phyloP scores from a whole-genome alignment of 1,140 invertebrate species.

The Chrysopa pallens region DNA sequence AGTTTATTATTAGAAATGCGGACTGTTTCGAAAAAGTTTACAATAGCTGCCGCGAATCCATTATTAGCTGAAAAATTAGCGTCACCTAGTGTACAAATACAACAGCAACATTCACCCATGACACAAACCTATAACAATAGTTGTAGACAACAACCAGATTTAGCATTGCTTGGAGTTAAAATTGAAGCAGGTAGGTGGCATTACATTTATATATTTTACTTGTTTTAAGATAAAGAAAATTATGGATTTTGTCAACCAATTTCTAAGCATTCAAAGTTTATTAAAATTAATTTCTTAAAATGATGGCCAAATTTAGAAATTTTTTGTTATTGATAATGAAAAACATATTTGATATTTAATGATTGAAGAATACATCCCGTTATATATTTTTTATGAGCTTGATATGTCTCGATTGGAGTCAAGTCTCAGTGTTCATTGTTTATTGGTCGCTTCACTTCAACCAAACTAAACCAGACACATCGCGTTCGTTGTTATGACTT shows the following conservation, averaged over 20 bases:
- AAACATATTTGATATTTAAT: too few relatives aligned
- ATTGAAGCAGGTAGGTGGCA: slow-evolving; percentile 19
- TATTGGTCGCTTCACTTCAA: too few relatives aligned
- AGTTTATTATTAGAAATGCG: slow-evolving; percentile 23
- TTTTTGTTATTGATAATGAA: too few relatives aligned
- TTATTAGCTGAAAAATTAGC: slow-evolving; percentile 46
- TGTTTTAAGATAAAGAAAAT: too few relatives aligned
- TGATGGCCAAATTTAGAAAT: too few relatives aligned
- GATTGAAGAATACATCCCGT: background rate
- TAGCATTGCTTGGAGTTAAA: slow-evolving; percentile 20
- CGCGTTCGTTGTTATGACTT: too few relatives aligned
- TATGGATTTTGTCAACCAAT: too few relatives aligned
- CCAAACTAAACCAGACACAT: too few relatives aligned
- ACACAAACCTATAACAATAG: slow-evolving; percentile 3
- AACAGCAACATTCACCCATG: slow-evolving; percentile 3
- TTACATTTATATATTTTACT: too few relatives aligned
- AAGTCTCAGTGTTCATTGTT: background rate
- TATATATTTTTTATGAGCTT: slow-evolving; percentile 1
- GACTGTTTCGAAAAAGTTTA: slow-evolving; percentile 42
- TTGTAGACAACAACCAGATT: background rate
- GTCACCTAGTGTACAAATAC: slow-evolving; percentile 28
- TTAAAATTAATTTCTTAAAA: too few relatives aligned
- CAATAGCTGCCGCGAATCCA: slow-evolving; percentile 65
- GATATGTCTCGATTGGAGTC: background rate
- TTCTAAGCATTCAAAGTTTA: too few relatives aligned